A percentile compares a stretch with the other conserved stretches of the same genome.
Conservation (phyloP, 2,797 vertebrate species). For the Rhodeus uyekii region DNA sequence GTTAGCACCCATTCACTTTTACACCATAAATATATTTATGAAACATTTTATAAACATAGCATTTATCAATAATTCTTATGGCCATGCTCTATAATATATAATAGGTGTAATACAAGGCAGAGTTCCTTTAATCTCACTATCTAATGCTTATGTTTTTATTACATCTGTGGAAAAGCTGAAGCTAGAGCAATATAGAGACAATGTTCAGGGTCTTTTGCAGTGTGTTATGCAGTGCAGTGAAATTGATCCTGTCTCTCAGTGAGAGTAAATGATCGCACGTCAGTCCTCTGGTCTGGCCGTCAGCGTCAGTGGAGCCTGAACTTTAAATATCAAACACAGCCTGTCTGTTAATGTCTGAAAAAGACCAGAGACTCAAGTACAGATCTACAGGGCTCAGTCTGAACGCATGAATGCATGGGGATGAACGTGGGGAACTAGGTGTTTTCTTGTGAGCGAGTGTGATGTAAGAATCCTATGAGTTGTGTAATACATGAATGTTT, state of each 20-base stretch:
- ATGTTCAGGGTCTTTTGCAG: not conserved
- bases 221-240: not conserved
- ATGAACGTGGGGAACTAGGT: not conserved
- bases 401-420: not conserved
- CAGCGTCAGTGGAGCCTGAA: conserved; percentile 51
- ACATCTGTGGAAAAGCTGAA: too few relatives aligned
- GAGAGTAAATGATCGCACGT: conserved; percentile 34
- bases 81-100: too few relatives aligned
- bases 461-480: conserved; percentile 4
- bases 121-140: too few relatives aligned
- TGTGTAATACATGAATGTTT: not conserved
- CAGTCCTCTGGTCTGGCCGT: conserved; percentile 45
- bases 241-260: conserved; percentile 11
- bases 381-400: conserved; percentile 37
- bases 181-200: too few relatives aligned
- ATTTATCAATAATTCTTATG: too few relatives aligned
- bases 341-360: conserved; percentile 47
- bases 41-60: too few relatives aligned
- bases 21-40: too few relatives aligned
- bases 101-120: too few relatives aligned
- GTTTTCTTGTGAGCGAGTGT: not conserved
- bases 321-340: conserved; percentile 56
- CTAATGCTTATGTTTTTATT: too few relatives aligned
- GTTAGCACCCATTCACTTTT: too few relatives aligned
- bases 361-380: conserved; percentile 41